These are phyloP conservation scores for Scolanthus callimorphus DNA, from an alignment of 92 coral and sea anemone species.

Conservation along the genomic window DNA sequence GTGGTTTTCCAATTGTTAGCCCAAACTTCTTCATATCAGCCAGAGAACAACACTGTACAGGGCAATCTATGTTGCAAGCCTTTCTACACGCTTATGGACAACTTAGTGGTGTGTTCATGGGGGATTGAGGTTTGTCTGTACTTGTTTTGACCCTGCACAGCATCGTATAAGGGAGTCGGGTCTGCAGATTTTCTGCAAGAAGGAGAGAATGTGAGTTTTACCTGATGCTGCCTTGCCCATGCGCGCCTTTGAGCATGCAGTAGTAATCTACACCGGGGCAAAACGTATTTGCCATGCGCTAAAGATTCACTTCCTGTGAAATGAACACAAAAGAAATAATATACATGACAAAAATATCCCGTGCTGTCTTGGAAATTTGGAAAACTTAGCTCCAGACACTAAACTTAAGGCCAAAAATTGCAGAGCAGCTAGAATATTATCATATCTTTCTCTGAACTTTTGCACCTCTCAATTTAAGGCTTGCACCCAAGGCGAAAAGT, in stretches of 20 bases:
- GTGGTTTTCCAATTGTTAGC: not conserved
- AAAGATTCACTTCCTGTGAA: too few species aligned
- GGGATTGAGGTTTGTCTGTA: slow-evolving; percentile 6
- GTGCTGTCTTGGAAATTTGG: too few species aligned
- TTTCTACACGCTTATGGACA: slow-evolving; percentile 15
- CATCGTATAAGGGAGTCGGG: slow-evolving; percentile 28
- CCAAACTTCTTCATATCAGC: not conserved
- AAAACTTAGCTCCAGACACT: too few species aligned
- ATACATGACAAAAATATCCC: too few species aligned
- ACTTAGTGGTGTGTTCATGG: not conserved
- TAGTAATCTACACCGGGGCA: too few species aligned
- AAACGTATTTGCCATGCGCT: too few species aligned
- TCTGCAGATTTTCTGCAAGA: slow-evolving; percentile 18
- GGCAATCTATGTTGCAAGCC: slow-evolving; percentile 17
- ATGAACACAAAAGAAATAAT: too few species aligned
- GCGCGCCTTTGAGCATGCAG: slow-evolving; percentile 15
- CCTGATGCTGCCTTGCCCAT: not conserved
- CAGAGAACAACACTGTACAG: slow-evolving; percentile 22
- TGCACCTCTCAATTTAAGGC: too few species aligned
- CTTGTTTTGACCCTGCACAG: slow-evolving; percentile 22
- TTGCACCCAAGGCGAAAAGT: too few species aligned
- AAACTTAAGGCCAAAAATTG: too few species aligned
- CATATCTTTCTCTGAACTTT: too few species aligned
- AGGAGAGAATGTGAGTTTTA: slow-evolving; percentile 9
- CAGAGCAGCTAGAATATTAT: too few species aligned